Evolutionary conservation across 2,113 vertebrate genomes (phyloP), one percentile per base, ranked within the genome.

Genomic region (Parus major): DNA sequence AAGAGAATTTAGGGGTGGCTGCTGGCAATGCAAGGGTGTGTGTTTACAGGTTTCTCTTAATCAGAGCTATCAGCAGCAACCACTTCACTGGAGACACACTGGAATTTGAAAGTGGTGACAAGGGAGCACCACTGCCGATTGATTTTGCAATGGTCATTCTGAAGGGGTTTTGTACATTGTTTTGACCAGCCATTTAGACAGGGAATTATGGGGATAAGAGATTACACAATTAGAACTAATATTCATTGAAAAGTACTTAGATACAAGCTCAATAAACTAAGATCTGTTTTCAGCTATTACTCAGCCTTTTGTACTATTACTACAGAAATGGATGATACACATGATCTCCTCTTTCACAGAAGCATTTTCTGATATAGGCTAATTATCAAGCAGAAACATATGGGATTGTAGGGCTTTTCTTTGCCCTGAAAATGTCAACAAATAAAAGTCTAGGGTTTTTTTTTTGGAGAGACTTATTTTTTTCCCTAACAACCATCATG

Each of bases 71-170:
- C 59, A 46, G 28, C 5, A 0, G 53, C 31, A 28, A 25, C 5
- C 36, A 56, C 41, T 69, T 83, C 46, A 73, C 10, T 3, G 2
- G 33, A 70, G 23, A 8, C 36, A 90, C n/a, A 15, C 50, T n/a
- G 50, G 19, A 84, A 77, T 65, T 49, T 56, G 15, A 57, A 76
- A 69, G 28, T 18, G 7, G 35, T n/a, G 44, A 76, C 31, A 60
- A 31, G 0, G 0, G 10, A 53, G 22, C 36, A 44, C 9, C 35
- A 18, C 19, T 39, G 29, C n/a, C 33, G 53, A 53, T 6, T 22
- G 28, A 50, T 57, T 61, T 49, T 65, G 41, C 35, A 88, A 4
- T 14, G 36, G 31, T 46, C 0, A 0, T 28, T 77, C 56, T n/a
- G 20, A 36, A 50, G 13, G 27, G 8, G 28, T 22, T 42, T 47